Percentiles rank a stretch among this genome's conserved stretches.
Evolutionary conservation across 2,888 invertebrate species (phyloP).

Genomic region (Julus scanicus): DNA sequence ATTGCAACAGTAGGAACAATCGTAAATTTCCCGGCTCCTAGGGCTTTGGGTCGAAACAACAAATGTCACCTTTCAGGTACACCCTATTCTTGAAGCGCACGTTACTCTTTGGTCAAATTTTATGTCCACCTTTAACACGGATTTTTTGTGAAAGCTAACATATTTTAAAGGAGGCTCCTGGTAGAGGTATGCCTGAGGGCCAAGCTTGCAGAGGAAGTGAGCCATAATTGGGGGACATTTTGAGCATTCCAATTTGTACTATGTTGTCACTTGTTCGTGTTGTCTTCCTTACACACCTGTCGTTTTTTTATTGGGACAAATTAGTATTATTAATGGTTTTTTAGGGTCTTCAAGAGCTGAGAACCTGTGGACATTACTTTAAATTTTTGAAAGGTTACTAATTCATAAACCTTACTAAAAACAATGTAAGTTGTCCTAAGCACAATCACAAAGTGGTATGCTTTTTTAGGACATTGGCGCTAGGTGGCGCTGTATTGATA

Average conservation of each 20-base stretch:
- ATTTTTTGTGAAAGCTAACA: background rate
- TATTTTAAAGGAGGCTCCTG: background rate
- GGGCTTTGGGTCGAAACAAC: conserved; percentile 20
- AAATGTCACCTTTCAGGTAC: conserved; percentile 14
- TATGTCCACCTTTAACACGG: conserved; percentile 23
- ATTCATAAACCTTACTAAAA: too few relatives aligned
- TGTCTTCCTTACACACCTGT: background rate
- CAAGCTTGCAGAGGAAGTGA: background rate
- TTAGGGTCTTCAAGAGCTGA: background rate
- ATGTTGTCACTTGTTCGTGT: background rate
- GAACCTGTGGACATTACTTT: too few relatives aligned
- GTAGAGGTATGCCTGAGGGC: background rate
- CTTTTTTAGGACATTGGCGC: too few relatives aligned
- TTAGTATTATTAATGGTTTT: background rate
- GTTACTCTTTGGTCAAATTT: background rate
- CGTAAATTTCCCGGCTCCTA: background rate
- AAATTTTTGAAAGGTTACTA: too few relatives aligned
- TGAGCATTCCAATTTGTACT: background rate
- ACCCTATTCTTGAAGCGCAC: background rate
- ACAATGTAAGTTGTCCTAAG: too few relatives aligned
- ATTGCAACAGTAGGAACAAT: background rate
- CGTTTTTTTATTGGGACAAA: background rate
- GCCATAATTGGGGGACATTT: background rate
- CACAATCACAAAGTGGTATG: too few relatives aligned
- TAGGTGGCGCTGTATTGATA: too few relatives aligned